Evolutionary conservation across 2,888 invertebrate species (phyloP), one percentile per base, ranked within the genome.

Genomic region (Luperina testacea): DNA sequence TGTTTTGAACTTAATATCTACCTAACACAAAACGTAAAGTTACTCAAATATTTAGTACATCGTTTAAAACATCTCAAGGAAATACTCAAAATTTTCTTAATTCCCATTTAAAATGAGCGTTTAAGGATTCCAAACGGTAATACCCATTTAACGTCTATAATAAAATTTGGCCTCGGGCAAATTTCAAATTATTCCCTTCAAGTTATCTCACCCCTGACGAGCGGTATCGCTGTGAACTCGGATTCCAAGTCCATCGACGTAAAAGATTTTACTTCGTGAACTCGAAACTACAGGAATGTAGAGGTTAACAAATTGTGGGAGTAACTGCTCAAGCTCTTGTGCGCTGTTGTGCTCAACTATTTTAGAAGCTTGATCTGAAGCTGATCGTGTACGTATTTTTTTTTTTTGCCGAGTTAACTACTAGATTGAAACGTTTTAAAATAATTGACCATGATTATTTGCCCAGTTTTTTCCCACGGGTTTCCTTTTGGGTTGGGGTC

Each of bases 141-240:
- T 84, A 81, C 57, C 80, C 86, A 85, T 89, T 89, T 86, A 87
- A 83, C 42, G 80, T 81, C 83, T 86, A 80, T 90, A 87, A 86
- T 88, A 90, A 89, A 85, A 88, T 87, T 88, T 88, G 83, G 83
- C 89, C 86, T 74, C 74, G 76, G 77, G 87, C 82, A 85, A 90
- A 86, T 87, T 90, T 84, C 82, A 84, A 89, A 89, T 90, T 90
- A 90, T 88, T 87, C 79, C 78, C 70, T 82, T 67, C 86, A 86
- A 89, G 84, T 85, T 90, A 89, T 87, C 77, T 79, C 48, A 61
- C 68, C 81, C 75, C 78, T 85, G 75, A 70, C 81, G 73, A 76
- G 65, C 77, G 83, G 78, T 82, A 82, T 85, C 65, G 71, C 72
- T 73, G 77, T 77, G 79, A 85, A 82, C 82, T 88, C 75, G 32